A percentile compares a stretch with the other conserved stretches of the same genome.
Evolutionary conservation across 2,888 invertebrate species (phyloP).

Genomic region (Philopedon plagiatum): DNA sequence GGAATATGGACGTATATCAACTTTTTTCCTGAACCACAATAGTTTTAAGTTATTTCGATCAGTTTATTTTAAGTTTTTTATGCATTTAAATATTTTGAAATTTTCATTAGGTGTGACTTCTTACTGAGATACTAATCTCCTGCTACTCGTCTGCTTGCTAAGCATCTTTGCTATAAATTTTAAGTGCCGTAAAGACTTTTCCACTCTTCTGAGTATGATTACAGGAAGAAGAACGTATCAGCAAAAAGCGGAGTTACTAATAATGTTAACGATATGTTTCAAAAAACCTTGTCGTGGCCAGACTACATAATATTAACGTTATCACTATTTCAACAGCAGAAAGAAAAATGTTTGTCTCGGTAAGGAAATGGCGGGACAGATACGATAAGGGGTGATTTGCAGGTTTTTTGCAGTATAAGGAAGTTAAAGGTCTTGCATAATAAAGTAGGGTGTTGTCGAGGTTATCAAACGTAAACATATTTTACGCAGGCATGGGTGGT

Average conservation of each 20-base stretch:
- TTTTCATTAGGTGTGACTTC: too few relatives aligned
- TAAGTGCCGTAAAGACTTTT: too few relatives aligned
- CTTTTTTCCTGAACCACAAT: too few relatives aligned
- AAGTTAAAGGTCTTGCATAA: constrained; percentile 6
- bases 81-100: too few relatives aligned
- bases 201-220: too few relatives aligned
- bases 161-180: too few relatives aligned
- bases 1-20: too few relatives aligned
- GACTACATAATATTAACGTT: constrained; percentile 6
- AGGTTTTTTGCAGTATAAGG: constrained; percentile 7
- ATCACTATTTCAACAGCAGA: constrained; percentile 10
- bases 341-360: constrained; percentile 14
- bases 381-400: constrained; percentile 21
- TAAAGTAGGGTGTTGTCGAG: neutral
- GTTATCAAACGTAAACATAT: neutral
- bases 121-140: too few relatives aligned
- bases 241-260: neutral
- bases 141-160: too few relatives aligned
- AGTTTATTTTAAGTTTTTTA: too few relatives aligned
- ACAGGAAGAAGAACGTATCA: too few relatives aligned
- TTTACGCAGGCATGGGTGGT: neutral
- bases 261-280: neutral
- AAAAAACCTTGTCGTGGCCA: neutral
- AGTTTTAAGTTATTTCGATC: too few relatives aligned
- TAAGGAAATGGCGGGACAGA: constrained; percentile 7